These are phyloP conservation scores for Diorhabda carinulata DNA, from an alignment of 1,140 invertebrate genomes.

Conservation along the genomic window DNA sequence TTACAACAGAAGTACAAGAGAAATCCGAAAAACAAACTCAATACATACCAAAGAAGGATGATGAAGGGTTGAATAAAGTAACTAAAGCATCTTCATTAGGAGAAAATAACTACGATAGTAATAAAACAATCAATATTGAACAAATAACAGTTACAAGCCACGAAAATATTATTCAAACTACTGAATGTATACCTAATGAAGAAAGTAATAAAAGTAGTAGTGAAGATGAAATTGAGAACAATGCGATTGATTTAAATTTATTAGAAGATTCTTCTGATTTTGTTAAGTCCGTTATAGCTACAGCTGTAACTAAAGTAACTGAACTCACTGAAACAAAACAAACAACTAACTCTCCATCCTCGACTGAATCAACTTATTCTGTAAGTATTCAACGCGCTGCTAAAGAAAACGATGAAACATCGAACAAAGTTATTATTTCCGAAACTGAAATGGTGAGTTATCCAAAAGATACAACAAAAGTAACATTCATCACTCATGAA, in stretches of 20 bases:
- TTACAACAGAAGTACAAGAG: too few relatives aligned
- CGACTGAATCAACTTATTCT: neutral
- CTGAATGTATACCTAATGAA: slow-evolving; percentile 5
- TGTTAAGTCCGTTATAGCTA: neutral
- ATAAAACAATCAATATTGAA: neutral
- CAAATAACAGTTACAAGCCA: neutral
- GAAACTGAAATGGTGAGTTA: neutral
- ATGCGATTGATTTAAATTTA: neutral
- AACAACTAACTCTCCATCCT: neutral
- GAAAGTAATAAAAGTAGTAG: neutral
- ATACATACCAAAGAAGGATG: too few relatives aligned
- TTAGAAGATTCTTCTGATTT: neutral
- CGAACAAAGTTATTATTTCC: neutral
- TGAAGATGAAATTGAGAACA: slow-evolving; percentile 9
- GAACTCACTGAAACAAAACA: neutral
- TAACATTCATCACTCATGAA: slow-evolving; percentile 65
- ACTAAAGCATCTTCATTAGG: neutral
- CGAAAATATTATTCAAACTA: neutral
- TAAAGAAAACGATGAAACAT: slow-evolving; percentile 12
- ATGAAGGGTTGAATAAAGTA: neutral
- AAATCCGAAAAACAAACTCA: too few relatives aligned
- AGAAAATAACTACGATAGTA: neutral
- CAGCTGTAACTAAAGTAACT: slow-evolving; percentile 7
- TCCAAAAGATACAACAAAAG: slow-evolving; percentile 51
- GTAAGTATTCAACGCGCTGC: neutral